Base-by-base conservation (phyloP, 2,113 vertebrate species). In the Porphyrio hochstetteri region DNA sequence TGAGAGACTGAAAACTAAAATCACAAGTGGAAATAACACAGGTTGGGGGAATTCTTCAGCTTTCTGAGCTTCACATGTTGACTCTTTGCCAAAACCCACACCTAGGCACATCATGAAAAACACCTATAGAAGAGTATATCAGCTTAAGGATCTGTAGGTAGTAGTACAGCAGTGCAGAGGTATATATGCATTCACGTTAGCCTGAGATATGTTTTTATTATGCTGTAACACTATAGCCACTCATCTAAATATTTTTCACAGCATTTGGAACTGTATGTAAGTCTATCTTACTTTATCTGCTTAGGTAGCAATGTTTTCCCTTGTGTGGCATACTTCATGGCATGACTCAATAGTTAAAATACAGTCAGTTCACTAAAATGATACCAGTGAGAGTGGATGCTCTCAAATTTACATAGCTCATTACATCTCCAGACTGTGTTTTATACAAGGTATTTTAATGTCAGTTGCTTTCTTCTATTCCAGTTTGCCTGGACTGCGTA, bases 21-120 rank as follows among this genome's bases (percentile, higher is more conserved):
- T 92, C 64, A 38, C 13, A 44, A 93, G 67, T 92, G 70, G 86
- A 95, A 96, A 96, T 92, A 81, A 92, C 77, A 74, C 50, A 92
- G 63, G 59, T 95, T 68, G 78, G 69, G 69, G 69, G 82, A 82
- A 92, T 86, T 92, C 61, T 78, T 35, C 77, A 71, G 76, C 65
- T 63, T 13, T 3, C 81, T 68, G 60, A 64, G 28, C 46, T 33
- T 53, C 33, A 52, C 11, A 7, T 8, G 11, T 69, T 80, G 80
- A 68, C 57, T 28, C 7, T 68, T 72, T 80, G 74, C 74, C 75
- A 93, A 78, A 13, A 9, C 44, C 55, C 61, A n/a, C 29, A 52
- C 33, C 40, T 5, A 60, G 57, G 24, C 44, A 46, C 46, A 19
- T 50, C 16, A 16, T 35, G 63, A 76, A 52, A 95, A 83, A 88